These are phyloP conservation scores for Chlamydotis undulata DNA, from an alignment of 2,113 vertebrate species.

Conservation along the genomic window DNA sequence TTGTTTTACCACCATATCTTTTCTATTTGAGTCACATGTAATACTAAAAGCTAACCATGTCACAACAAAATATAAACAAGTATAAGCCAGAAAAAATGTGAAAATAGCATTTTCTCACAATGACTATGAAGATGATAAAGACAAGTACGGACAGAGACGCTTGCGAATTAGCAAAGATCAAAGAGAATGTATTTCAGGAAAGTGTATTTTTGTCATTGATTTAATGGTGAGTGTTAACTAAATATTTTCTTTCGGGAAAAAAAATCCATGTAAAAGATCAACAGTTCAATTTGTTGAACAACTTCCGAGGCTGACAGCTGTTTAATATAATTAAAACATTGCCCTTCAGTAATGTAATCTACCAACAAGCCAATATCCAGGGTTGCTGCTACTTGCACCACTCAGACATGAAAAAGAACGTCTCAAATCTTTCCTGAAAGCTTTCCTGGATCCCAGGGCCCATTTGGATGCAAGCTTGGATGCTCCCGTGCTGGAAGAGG, in stretches of 20 bases:
- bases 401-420: neutral
- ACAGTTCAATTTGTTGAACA: neutral
- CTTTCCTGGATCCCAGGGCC: slow-evolving; percentile 20
- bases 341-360: neutral
- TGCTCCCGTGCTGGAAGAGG: neutral
- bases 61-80: neutral
- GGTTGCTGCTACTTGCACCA: neutral
- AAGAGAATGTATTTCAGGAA: neutral
- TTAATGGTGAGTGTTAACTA: neutral
- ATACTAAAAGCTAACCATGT: neutral
- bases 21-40: neutral
- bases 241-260: neutral
- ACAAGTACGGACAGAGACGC: neutral
- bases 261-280: neutral
- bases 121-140: neutral
- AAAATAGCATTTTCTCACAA: neutral
- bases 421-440: neutral
- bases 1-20: neutral
- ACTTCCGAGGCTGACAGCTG: neutral
- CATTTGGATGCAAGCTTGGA: slow-evolving; percentile 23
- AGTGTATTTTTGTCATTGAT: neutral
- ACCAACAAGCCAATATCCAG: neutral
- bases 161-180: neutral
- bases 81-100: neutral
- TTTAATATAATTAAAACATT: neutral